phyloP scores from a whole-genome alignment of 2,888 invertebrate species.

The Macropis europaea region DNA sequence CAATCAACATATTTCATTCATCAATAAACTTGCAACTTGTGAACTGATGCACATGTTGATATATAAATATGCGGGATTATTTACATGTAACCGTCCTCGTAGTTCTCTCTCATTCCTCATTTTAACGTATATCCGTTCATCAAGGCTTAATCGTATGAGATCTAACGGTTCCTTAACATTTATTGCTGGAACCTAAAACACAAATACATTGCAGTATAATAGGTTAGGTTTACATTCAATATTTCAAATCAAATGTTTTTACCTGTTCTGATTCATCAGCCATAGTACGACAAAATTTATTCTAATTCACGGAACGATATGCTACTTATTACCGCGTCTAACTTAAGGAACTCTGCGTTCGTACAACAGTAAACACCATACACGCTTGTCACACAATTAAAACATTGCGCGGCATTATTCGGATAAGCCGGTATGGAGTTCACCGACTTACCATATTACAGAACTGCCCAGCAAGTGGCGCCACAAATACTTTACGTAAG shows the following conservation, averaged over 20 bases:
- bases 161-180: slow-evolving; percentile 99
- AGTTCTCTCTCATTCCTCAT: slow-evolving; percentile 99
- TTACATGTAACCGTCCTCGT: slow-evolving; percentile 96
- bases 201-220: slow-evolving; percentile 24
- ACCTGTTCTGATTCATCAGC: slow-evolving; percentile 76
- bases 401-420: slow-evolving; percentile 23
- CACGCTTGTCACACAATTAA: not conserved
- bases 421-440: slow-evolving; percentile 6
- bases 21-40: not conserved
- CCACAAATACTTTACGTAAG: not conserved
- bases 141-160: slow-evolving; percentile 96
- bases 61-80: slow-evolving; percentile 68
- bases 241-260: not conserved
- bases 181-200: slow-evolving; percentile 88
- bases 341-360: not conserved
- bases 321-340: not conserved
- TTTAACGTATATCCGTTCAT: slow-evolving; percentile 99
- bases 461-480: slow-evolving; percentile 15
- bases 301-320: not conserved
- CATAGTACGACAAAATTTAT: slow-evolving; percentile 56
- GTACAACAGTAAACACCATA: not conserved
- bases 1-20: slow-evolving; percentile 61
- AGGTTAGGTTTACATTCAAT: slow-evolving; percentile 7
- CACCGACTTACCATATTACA: slow-evolving; percentile 7
- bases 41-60: not conserved